These are phyloP conservation scores for Epinephelus malabaricus DNA, from an alignment of 2,797 vertebrate genomes.

Conservation along the genomic window DNA sequence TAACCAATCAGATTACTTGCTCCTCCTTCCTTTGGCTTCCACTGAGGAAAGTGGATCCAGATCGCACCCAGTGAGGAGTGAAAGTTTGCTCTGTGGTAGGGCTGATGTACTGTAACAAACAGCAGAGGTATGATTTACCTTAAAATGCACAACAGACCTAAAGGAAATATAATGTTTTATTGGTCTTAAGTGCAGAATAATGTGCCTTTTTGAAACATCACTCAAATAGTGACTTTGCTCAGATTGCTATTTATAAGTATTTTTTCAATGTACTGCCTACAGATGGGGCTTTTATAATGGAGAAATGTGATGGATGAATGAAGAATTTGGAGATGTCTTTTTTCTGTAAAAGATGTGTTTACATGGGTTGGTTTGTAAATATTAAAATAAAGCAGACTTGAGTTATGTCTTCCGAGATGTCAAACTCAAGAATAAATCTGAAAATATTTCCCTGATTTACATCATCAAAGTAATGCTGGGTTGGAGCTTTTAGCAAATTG, in stretches of 20 bases:
- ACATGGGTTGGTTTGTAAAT: constrained; percentile 29
- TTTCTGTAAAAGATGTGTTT: background rate
- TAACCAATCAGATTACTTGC: constrained; percentile 59
- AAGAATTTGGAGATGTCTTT: background rate
- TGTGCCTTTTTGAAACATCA: background rate
- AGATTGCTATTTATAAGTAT: background rate
- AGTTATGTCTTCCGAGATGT: background rate
- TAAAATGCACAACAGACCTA: constrained; percentile 10
- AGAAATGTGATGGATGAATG: constrained; percentile 2
- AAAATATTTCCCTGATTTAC: constrained; percentile 37
- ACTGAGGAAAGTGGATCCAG: constrained; percentile 75
- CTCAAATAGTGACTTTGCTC: background rate
- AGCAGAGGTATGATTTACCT: background rate
- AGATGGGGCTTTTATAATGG: constrained; percentile 8
- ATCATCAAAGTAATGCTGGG: constrained; percentile 17
- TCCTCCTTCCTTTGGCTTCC: constrained; percentile 49
- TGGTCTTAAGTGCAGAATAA: background rate
- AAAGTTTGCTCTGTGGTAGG: constrained; percentile 11
- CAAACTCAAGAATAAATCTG: constrained; percentile 38
- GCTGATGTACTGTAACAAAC: constrained; percentile 9
- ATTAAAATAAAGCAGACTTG: constrained; percentile 19
- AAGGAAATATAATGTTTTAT: background rate
- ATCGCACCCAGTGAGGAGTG: constrained; percentile 40
- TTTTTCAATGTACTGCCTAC: constrained; percentile 16
- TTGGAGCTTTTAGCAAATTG: constrained; percentile 32